Percentiles rank a stretch among this genome's conserved stretches.
These are phyloP conservation scores for Anoncus sp. DNA, from an alignment of 2,888 invertebrate genomes.

Conservation along the genomic window DNA sequence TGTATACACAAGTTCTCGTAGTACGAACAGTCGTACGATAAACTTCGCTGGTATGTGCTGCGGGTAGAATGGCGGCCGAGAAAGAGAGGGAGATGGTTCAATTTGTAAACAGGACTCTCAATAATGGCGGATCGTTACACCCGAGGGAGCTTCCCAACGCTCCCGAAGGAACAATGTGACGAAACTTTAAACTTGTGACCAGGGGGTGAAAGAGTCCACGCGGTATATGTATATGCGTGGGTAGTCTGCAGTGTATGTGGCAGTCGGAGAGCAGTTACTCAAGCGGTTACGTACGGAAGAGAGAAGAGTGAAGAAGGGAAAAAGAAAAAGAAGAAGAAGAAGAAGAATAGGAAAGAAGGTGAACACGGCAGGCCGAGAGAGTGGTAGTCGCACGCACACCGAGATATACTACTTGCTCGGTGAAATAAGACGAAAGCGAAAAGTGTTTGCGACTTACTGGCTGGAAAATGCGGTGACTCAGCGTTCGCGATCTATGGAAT, in stretches of 20 bases:
- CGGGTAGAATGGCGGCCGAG: conserved; percentile 13
- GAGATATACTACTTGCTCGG: conserved; percentile 56
- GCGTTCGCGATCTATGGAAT: conserved; percentile 40
- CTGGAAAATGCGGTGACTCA: conserved; percentile 65
- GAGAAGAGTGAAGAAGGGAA: conserved; percentile 18
- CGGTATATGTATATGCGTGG: neutral
- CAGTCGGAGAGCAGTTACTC: conserved; percentile 45
- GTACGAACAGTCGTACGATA: conserved; percentile 61
- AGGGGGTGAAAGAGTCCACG: neutral
- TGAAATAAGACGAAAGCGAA: conserved; percentile 62
- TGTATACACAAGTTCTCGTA: conserved; percentile 21
- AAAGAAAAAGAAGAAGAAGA: conserved; percentile 33
- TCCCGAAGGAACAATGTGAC: conserved; percentile 62
- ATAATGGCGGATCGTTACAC: conserved; percentile 79
- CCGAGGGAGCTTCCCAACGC: conserved; percentile 64
- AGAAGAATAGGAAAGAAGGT: conserved; percentile 30
- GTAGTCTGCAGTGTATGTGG: conserved; percentile 21
- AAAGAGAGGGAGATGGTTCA: conserved; percentile 68
- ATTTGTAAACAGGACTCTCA: conserved; percentile 81
- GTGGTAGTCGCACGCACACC: conserved; percentile 51
- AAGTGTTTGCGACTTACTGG: conserved; percentile 64
- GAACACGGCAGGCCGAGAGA: conserved; percentile 16
- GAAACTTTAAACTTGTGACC: conserved; percentile 60
- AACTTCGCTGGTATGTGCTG: conserved; percentile 60
- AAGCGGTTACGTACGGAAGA: conserved; percentile 57